Base-by-base conservation (phyloP, 2,113 vertebrate genomes). In the Passer domesticus region DNA sequence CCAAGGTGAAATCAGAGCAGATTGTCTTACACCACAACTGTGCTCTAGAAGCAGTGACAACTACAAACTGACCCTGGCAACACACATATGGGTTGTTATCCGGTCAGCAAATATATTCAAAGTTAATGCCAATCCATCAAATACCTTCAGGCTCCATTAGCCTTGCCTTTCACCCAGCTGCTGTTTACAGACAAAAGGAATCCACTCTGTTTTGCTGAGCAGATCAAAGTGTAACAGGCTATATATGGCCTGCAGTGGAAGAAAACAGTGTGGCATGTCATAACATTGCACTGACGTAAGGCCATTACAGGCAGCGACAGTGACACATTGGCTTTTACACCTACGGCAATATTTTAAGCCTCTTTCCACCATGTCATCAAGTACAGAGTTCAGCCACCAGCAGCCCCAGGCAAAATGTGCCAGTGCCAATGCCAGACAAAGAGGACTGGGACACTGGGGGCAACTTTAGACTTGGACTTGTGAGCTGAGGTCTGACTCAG, bases 271-370 rank as follows among this genome's bases (percentile, higher is more conserved):
- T 33, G 55, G 17, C 21, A 8, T 60, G 44, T 75, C 78, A 85
- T 47, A 35, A 28, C 4, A 6, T 46, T 31, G 37, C 73, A 28
- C n/a, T 87, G 90, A 89, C 10, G 27, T 89, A 69, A 90, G 67
- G 81, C 73, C 67, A 69, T 52, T 82, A 70, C 49, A 67, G 78
- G 43, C 82, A 87, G 37, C 12, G 39, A 76, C 67, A 74, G 69
- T 37, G 72, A 69, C 81, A 90, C 78, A 47, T 27, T 74, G 94
- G 85, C 94, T 95, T 94, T 91, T 94, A 92, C 70, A 91, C 85
- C 79, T 77, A 95, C 31, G 53, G 73, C 79, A 93, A 15, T 92
- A 82, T 95, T 96, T 93, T 84, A 92, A 95, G 47, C 39, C 41
- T 90, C 70, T 79, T 86, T 90, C 75, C 64, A 81, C 53, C 2